phyloP scores from a whole-genome alignment of 2,888 invertebrate species.

The Balanococcus diminutus region DNA sequence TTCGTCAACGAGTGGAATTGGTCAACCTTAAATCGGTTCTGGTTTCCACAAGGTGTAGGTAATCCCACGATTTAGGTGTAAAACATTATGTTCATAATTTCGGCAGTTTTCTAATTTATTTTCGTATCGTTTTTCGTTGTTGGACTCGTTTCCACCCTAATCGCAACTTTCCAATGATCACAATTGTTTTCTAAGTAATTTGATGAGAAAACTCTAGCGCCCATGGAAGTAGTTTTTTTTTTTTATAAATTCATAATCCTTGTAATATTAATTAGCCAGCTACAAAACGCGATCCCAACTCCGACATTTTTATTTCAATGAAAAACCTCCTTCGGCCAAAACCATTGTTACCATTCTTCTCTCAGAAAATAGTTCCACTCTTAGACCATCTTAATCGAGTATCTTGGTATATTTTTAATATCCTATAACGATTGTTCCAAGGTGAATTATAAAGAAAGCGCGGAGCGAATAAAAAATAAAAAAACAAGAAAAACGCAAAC shows the following conservation, averaged over 20 bases:
- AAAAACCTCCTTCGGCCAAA: not conserved
- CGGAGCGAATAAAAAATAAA: not conserved
- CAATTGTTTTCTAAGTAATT: no score
- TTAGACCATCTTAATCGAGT: not conserved
- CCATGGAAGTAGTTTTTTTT: no score
- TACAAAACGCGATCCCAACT: not conserved
- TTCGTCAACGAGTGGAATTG: no score
- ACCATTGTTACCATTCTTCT: not conserved
- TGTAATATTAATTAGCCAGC: not conserved
- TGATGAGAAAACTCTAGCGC: no score
- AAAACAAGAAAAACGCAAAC: constrained; percentile 21
- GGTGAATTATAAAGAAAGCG: not conserved
- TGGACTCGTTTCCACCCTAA: not conserved
- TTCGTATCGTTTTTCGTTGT: no score
- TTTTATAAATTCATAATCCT: not conserved
- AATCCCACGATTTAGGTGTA: no score
- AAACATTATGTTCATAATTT: no score
- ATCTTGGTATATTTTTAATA: constrained; percentile 43
- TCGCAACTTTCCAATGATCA: not conserved
- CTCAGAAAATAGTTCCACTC: not conserved
- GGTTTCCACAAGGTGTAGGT: no score
- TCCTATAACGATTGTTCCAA: constrained; percentile 23
- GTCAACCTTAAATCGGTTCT: no score
- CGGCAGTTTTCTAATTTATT: no score
- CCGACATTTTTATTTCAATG: not conserved